phyloP scores from a whole-genome alignment of 2,797 vertebrate species.

The Sus cebifrons region DNA sequence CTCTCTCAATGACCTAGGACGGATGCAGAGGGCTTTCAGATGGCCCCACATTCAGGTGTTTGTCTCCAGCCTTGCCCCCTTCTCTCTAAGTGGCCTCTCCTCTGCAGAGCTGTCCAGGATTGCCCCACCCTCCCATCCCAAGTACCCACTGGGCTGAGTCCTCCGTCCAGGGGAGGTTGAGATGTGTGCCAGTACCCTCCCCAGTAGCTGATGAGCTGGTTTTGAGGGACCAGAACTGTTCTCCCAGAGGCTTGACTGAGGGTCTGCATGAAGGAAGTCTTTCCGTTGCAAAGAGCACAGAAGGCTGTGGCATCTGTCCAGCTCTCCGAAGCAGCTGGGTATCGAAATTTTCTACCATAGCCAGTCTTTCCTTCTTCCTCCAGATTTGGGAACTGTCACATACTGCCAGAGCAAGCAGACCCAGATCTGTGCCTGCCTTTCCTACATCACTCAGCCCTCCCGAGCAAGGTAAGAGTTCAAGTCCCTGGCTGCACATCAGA shows the following conservation, averaged over 20 bases:
- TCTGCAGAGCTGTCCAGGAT: not conserved
- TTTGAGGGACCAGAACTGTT: not conserved
- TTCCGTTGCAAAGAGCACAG: not conserved
- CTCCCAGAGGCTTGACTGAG: not conserved
- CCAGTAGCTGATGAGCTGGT: not conserved
- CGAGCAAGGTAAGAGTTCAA: not conserved
- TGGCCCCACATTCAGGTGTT: not conserved
- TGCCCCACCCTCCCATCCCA: not conserved
- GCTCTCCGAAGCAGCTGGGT: not conserved
- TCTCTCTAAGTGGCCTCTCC: not conserved
- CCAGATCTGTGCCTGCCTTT: not conserved
- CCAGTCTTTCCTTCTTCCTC: not conserved
- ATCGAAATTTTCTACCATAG: not conserved
- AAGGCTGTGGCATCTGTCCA: not conserved
- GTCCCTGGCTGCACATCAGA: rapidly evolving
- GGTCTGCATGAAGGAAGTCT: not conserved
- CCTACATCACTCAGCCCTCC: not conserved
- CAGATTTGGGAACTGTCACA: not conserved
- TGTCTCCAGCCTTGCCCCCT: not conserved
- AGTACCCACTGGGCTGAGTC: not conserved
- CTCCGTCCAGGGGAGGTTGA: not conserved
- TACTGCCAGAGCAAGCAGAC: not conserved
- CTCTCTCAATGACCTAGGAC: too few relatives aligned
- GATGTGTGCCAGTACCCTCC: not conserved
- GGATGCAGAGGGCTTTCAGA: not conserved